Conservation (phyloP, 35 echinoderm and acorn worm species). For the Diadema setosum region DNA sequence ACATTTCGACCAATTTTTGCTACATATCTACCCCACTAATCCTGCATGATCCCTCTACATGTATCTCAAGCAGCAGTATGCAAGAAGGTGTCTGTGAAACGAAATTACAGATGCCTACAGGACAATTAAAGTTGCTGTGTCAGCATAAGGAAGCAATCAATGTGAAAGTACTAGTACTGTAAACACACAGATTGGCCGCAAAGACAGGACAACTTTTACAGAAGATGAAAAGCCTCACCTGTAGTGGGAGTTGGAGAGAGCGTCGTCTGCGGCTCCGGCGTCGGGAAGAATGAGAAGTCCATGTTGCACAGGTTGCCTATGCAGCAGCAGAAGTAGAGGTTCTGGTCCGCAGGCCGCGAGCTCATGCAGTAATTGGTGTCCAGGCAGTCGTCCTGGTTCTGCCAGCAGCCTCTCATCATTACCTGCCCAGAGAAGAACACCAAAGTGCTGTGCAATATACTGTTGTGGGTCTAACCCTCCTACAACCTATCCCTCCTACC, state of each 20-base stretch:
- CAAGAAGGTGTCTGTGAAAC: not conserved
- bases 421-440: not conserved
- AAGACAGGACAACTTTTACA: too few species aligned
- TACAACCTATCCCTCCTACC: too few species aligned
- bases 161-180: too few species aligned
- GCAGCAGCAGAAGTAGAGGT: constrained; percentile 76
- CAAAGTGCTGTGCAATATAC: too few species aligned
- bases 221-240: not conserved
- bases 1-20: too few species aligned
- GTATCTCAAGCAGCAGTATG: too few species aligned
- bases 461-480: too few species aligned
- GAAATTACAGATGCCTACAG: not conserved
- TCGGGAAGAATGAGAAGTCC: constrained; percentile 40
- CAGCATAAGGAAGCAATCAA: not conserved
- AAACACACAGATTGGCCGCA: too few species aligned
- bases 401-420: constrained; percentile 56
- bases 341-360: not conserved
- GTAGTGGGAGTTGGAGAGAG: not conserved
- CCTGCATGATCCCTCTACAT: too few species aligned
- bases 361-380: constrained; percentile 26
- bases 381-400: constrained; percentile 22
- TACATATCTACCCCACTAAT: too few species aligned
- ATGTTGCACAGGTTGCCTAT: constrained; percentile 63
- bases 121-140: not conserved
- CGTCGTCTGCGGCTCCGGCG: constrained; percentile 12